Evolutionary conservation across 2,797 vertebrate genomes (phyloP), one percentile per base, ranked within the genome.

Genomic region (Sebastes trivittatus): DNA sequence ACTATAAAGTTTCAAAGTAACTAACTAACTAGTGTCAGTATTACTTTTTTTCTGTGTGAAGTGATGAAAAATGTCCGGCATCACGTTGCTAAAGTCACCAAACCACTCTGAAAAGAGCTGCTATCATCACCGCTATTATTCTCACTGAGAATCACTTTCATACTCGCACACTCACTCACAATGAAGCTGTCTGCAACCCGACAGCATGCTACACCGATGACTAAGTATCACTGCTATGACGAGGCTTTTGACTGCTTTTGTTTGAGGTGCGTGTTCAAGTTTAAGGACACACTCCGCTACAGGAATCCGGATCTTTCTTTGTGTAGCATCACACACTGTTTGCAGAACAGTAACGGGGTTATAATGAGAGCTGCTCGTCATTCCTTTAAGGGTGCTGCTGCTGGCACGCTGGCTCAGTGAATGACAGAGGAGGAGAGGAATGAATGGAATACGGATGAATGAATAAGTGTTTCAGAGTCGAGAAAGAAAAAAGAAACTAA

Each of bases 321-420:
- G 42, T 72, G 55, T 58, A 18, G 16, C 16, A 7, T 20, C 42
- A 18, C 42, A 18, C 42, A 49, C 42, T 49, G 42, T 49, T 49
- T 49, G 64, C 52, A 71, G 66, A 81, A 59, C 54, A 83, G 68
- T 56, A 61, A 61, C 65, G 20, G 18, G 16, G 42, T 49, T 71
- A 63, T 54, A 66, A 67, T 71, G 25, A 14, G 62, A 82, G 75
- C 62, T 62, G 38, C 49, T 27, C 4, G 27, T 73, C 59, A 76
- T 78, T 74, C 66, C 70, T 83, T 58, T 34, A 55, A 70, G 30
- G 81, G 65, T 77, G 27, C 29, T 49, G 42, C 16, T 77, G 27
- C 29, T 49, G 42, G 42, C 25, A 64, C 54, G 34, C 22, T 23
- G 77, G 27, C 14, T 16, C 22, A 22, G 20, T 23, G 23, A 72